These are phyloP conservation scores for Cricetomys ansorgei DNA, from an alignment of 2,113 vertebrate species.

Conservation along the genomic window DNA sequence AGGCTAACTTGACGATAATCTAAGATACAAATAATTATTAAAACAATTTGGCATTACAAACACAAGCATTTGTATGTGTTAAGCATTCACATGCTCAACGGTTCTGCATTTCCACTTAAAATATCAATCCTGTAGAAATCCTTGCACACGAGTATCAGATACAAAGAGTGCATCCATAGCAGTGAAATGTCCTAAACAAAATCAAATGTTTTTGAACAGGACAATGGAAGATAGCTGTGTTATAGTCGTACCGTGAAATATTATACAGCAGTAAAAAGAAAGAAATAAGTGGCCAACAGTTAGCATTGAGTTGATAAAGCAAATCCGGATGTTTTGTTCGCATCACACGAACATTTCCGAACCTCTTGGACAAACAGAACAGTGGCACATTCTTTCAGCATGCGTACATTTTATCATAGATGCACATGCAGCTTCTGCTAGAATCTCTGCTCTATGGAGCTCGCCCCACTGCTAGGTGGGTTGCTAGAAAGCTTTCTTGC, in stretches of 20 bases:
- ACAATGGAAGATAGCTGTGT: not conserved
- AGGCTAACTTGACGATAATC: not conserved
- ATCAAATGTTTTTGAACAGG: not conserved
- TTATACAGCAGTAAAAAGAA: not conserved
- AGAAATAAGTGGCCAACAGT: not conserved
- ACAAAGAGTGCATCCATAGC: not conserved
- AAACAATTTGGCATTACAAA: constrained; percentile 5
- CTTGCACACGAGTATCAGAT: not conserved
- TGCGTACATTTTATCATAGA: not conserved
- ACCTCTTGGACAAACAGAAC: not conserved
- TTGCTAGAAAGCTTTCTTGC: not conserved
- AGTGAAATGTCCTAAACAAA: not conserved
- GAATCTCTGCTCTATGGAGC: not conserved
- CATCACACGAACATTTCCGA: not conserved
- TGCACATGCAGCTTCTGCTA: no score
- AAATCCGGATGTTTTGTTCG: not conserved
- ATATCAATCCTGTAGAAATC: not conserved
- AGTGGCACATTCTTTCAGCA: not conserved
- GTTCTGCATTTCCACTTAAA: not conserved
- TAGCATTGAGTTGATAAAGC: not conserved
- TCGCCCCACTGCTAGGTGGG: not conserved
- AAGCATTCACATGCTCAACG: not conserved
- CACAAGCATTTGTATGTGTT: no score
- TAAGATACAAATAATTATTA: not conserved
- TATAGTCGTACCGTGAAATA: not conserved